Percentiles rank a stretch among this genome's conserved stretches.
Evolutionary conservation across 2,113 vertebrate species (phyloP).

Genomic region (Leptocoma aspasia): DNA sequence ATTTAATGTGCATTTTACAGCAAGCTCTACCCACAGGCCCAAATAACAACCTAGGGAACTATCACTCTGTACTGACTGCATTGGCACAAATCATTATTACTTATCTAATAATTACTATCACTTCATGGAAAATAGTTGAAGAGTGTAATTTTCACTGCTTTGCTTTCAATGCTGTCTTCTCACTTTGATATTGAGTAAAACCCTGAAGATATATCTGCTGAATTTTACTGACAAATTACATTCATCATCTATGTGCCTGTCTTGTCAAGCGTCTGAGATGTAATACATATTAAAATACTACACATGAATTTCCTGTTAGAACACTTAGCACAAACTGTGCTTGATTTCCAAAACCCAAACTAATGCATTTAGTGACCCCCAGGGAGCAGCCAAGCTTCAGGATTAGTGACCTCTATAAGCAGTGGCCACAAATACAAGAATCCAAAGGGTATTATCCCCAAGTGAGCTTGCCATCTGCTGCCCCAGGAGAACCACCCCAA

Average conservation of each 20-base stretch:
- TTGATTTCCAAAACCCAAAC: slow-evolving; percentile 23
- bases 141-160: slow-evolving; percentile 19
- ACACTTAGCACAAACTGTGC: neutral
- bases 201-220: slow-evolving; percentile 2
- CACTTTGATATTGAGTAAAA: neutral
- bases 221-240: slow-evolving; percentile 46
- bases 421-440: slow-evolving; percentile 5
- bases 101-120: slow-evolving; percentile 57
- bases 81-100: slow-evolving; percentile 56
- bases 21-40: slow-evolving; percentile 42
- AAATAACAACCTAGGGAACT: slow-evolving; percentile 48
- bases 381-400: slow-evolving; percentile 3
- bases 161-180: slow-evolving; percentile 5
- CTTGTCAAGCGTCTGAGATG: slow-evolving; percentile 20
- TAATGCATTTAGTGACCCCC: neutral
- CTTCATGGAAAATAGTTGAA: slow-evolving; percentile 28
- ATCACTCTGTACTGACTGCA: slow-evolving; percentile 38
- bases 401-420: slow-evolving; percentile 27
- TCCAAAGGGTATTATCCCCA: neutral
- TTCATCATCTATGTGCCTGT: slow-evolving; percentile 22
- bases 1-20: slow-evolving; percentile 49
- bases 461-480: slow-evolving; percentile 14
- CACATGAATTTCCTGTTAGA: neutral
- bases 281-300: slow-evolving; percentile 7
- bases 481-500: neutral